These are phyloP conservation scores for Bolinopsis microptera DNA, from an alignment of 37 sponge, comb jelly and placozoan genomes.

Conservation along the genomic window DNA sequence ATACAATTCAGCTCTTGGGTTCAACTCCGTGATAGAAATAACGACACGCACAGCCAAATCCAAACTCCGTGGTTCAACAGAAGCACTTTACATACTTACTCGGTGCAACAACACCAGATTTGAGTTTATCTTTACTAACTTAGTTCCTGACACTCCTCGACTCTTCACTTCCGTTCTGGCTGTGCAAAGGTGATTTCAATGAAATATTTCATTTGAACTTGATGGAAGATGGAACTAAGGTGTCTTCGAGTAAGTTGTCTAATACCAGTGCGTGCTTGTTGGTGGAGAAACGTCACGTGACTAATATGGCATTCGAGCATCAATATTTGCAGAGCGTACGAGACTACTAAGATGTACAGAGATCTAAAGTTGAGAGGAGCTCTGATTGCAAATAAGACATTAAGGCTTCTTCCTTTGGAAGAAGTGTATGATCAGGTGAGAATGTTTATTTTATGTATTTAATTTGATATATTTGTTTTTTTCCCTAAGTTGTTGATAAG, in stretches of 20 bases:
- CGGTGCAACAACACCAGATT: conserved; percentile 74
- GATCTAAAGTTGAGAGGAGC: conserved; percentile 85
- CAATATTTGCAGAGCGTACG: conserved; percentile 88
- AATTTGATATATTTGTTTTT: too few species aligned
- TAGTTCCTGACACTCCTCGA: conserved; percentile 74
- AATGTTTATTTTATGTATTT: too few species aligned
- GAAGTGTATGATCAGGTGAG: conserved; percentile 84
- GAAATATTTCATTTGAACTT: too few species aligned
- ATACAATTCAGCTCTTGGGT: conserved; percentile 79
- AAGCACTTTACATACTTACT: conserved; percentile 81
- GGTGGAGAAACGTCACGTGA: too few species aligned
- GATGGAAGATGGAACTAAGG: too few species aligned
- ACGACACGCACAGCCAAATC: conserved; percentile 70
- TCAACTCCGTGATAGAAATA: conserved; percentile 70
- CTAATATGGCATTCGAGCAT: too few species aligned
- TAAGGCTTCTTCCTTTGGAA: conserved; percentile 81
- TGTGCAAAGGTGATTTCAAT: conserved; percentile 77
- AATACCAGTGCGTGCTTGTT: too few species aligned
- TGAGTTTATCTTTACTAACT: conserved; percentile 96
- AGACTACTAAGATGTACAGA: conserved; percentile 80
- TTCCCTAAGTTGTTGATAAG: too few species aligned
- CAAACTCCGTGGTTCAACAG: conserved; percentile 79
- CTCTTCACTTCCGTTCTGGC: conserved; percentile 79
- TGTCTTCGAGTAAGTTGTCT: too few species aligned
- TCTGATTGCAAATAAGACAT: conserved; percentile 77